phyloP scores from a whole-genome alignment of 1,140 invertebrate species.

The Archivesica marissinica region DNA sequence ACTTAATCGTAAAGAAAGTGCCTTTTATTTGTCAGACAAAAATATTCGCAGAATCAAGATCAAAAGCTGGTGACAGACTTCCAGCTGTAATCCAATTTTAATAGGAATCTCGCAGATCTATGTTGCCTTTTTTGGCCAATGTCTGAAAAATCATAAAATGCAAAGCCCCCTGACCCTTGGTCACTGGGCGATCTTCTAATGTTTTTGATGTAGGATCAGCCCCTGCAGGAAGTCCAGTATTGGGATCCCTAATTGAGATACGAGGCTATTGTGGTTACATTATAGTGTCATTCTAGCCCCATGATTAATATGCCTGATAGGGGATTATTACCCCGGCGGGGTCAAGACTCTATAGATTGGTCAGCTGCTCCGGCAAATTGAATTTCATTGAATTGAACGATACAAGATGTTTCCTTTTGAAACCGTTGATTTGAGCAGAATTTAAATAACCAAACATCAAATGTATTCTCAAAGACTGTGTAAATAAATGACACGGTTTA shows the following conservation, averaged over 20 bases:
- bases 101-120: conserved; percentile 9
- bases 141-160: not conserved
- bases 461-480: conserved; percentile 31
- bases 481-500: conserved; percentile 49
- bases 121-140: conserved; percentile 1
- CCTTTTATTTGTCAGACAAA: too few species aligned
- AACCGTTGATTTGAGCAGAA: conserved; percentile 58
- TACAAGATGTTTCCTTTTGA: conserved; percentile 43
- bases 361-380: conserved; percentile 54
- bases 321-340: conserved; percentile 46
- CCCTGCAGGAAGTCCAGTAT: not conserved
- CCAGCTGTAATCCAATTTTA: conserved; percentile 22
- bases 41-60: too few species aligned
- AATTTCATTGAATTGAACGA: conserved; percentile 55
- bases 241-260: conserved; percentile 48
- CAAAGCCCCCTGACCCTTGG: conserved; percentile 37
- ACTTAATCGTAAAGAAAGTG: too few species aligned
- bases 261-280: conserved; percentile 57
- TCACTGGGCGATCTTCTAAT: not conserved
- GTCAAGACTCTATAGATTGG: conserved; percentile 42
- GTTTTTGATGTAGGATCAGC: conserved; percentile 51
- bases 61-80: not conserved
- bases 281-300: conserved; percentile 22
- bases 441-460: conserved; percentile 62
- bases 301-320: conserved; percentile 39